Conservation (phyloP, 2,113 vertebrate genomes). For the Vicugna pacos region DNA sequence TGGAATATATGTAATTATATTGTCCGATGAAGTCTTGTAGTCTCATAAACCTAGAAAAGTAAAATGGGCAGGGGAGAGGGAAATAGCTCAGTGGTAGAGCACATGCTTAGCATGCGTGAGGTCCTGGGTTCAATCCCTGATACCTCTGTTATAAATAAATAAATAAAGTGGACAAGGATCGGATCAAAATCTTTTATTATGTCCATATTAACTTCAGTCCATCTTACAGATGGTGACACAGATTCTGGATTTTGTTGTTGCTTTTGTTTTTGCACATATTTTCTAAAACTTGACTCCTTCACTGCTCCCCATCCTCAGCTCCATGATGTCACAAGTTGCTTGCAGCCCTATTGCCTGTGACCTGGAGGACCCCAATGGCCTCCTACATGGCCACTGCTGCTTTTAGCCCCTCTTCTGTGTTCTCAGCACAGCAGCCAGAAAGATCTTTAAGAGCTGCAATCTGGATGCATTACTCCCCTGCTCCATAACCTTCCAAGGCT, state of each 20-base stretch:
- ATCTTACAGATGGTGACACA: neutral
- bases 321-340: neutral
- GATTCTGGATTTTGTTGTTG: neutral
- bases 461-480: neutral
- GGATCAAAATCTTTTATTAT: neutral
- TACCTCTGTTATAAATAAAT: no score
- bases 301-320: neutral
- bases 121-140: no score
- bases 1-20: neutral
- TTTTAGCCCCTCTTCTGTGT: neutral
- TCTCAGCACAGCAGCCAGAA: neutral
- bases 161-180: neutral
- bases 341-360: neutral
- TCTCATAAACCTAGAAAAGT: neutral
- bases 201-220: neutral
- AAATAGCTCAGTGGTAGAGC: no score
- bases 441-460: neutral
- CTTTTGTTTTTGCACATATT: neutral
- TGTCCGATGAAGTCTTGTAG: neutral
- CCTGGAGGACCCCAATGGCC: rapidly evolving
- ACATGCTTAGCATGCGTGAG: no score
- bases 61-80: neutral
- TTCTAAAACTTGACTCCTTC: neutral
- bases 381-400: neutral
- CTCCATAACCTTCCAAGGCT: neutral